A percentile compares a stretch with the other conserved stretches of the same genome.
Evolutionary conservation across 2,888 invertebrate genomes (phyloP).

Genomic region (Scelioninae gen. 2): DNA sequence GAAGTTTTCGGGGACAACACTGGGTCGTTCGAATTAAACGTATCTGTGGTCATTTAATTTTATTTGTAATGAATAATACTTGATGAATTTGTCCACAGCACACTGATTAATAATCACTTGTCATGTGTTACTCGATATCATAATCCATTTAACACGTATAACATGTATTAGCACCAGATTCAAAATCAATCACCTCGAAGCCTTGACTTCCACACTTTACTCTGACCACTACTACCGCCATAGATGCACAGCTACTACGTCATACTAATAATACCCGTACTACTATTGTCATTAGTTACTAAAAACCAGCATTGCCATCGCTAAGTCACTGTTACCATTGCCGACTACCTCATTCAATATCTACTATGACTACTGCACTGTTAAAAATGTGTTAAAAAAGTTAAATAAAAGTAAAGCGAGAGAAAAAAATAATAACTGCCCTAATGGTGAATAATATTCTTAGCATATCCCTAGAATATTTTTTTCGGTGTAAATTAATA

Average conservation of each 20-base stretch:
- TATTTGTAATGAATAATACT: constrained; percentile 22
- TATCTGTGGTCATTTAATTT: constrained; percentile 2
- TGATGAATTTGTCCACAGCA: constrained; percentile 35
- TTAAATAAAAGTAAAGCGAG: too few relatives aligned
- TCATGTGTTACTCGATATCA: constrained; percentile 45
- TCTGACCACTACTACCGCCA: constrained; percentile 67
- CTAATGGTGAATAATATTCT: too few relatives aligned
- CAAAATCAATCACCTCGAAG: constrained; percentile 65
- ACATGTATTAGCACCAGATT: constrained; percentile 60
- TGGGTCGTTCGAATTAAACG: too few relatives aligned
- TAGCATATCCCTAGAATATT: too few relatives aligned
- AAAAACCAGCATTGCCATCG: constrained; percentile 53
- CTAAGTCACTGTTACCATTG: constrained; percentile 53
- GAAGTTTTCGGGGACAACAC: too few relatives aligned
- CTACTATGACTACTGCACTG: too few relatives aligned
- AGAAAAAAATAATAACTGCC: too few relatives aligned
- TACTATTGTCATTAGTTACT: constrained; percentile 60
- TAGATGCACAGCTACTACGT: constrained; percentile 59
- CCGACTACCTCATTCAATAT: constrained; percentile 34
- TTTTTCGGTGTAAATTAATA: too few relatives aligned
- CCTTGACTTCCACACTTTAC: constrained; percentile 75
- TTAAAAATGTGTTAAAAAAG: too few relatives aligned
- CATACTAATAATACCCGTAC: constrained; percentile 60
- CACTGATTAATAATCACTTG: constrained; percentile 38
- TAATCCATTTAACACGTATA: constrained; percentile 54